phyloP scores from a whole-genome alignment of 2,888 invertebrate species.

The Cryptophagus acutangulus region DNA sequence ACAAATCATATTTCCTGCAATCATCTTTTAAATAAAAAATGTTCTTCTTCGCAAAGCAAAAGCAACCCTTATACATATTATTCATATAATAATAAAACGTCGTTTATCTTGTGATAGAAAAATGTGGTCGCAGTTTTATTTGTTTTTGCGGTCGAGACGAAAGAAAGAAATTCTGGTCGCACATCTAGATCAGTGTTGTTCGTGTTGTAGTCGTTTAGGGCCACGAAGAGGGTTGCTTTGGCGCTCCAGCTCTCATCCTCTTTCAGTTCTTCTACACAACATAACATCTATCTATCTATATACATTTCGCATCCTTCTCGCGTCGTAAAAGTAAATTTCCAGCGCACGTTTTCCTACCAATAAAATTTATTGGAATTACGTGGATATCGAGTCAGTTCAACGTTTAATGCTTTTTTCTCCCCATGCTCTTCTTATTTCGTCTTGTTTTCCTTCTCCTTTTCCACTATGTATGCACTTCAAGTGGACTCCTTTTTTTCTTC shows the following conservation, averaged over 20 bases:
- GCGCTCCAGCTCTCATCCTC: too few relatives aligned
- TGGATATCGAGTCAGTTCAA: conserved; percentile 42
- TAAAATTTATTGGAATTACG: conserved; percentile 48
- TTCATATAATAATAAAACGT: too few relatives aligned
- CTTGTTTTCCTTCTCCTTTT: conserved; percentile 9
- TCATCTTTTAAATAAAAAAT: neutral
- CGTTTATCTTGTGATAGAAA: neutral
- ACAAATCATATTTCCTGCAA: neutral
- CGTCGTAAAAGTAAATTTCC: conserved; percentile 45
- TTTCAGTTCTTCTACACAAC: too few relatives aligned
- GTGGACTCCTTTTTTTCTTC: too few relatives aligned
- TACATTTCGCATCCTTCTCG: conserved; percentile 31
- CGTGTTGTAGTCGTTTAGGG: conserved; percentile 2
- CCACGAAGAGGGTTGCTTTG: too few relatives aligned
- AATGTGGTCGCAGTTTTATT: neutral
- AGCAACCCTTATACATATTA: neutral
- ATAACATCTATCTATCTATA: too few relatives aligned
- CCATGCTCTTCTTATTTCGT: conserved; percentile 13
- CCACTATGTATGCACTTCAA: conserved; percentile 10
- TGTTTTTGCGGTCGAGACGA: neutral
- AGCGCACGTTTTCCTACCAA: conserved; percentile 45
- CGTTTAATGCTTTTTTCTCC: conserved; percentile 30
- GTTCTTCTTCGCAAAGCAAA: neutral
- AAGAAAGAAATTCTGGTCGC: neutral
- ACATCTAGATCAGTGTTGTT: neutral